Percentiles rank a stretch among this genome's conserved stretches.
phyloP scores from a whole-genome alignment of 1,140 invertebrate species.

The Coenobita brevimanus region DNA sequence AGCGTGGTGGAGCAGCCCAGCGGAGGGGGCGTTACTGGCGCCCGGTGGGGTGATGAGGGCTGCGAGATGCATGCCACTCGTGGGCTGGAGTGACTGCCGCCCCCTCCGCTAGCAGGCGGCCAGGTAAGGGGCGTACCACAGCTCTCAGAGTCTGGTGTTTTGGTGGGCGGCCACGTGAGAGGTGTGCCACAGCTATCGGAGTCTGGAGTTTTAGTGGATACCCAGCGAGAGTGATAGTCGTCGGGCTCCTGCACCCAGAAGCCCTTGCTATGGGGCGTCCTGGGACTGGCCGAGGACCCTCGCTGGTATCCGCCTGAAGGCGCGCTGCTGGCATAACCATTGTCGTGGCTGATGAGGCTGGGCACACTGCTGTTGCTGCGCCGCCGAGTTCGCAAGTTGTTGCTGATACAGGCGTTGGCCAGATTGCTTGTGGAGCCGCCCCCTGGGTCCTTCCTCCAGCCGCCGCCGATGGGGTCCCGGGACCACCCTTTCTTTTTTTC shows the following conservation, averaged over 20 bases:
- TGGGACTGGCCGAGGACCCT: constrained; percentile 66
- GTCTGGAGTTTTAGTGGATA: constrained; percentile 64
- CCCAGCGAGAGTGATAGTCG: constrained; percentile 68
- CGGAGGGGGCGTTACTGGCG: constrained; percentile 34
- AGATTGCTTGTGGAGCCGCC: constrained; percentile 56
- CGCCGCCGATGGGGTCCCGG: constrained; percentile 41
- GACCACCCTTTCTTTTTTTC: constrained; percentile 36
- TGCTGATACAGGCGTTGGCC: constrained; percentile 41
- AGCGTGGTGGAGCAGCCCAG: constrained; percentile 37
- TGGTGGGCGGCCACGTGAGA: constrained; percentile 65
- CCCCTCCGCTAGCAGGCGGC: constrained; percentile 49
- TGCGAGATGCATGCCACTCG: constrained; percentile 42
- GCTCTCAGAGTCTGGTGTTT: constrained; percentile 54
- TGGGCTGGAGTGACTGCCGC: constrained; percentile 5
- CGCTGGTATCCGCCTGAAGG: constrained; percentile 14
- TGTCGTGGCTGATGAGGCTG: constrained; percentile 47
- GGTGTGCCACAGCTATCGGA: constrained; percentile 43
- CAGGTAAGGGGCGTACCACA: constrained; percentile 59
- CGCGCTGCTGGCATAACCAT: constrained; percentile 9
- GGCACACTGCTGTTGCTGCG: constrained; percentile 58
- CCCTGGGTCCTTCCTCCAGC: constrained; percentile 26
- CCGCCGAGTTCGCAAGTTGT: constrained; percentile 43
- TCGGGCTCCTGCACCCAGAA: constrained; percentile 69
- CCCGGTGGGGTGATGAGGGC: constrained; percentile 58
- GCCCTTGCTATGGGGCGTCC: constrained; percentile 64